These are phyloP conservation scores for Nettapus auritus DNA, from an alignment of 2,113 vertebrate species.

Conservation along the genomic window DNA sequence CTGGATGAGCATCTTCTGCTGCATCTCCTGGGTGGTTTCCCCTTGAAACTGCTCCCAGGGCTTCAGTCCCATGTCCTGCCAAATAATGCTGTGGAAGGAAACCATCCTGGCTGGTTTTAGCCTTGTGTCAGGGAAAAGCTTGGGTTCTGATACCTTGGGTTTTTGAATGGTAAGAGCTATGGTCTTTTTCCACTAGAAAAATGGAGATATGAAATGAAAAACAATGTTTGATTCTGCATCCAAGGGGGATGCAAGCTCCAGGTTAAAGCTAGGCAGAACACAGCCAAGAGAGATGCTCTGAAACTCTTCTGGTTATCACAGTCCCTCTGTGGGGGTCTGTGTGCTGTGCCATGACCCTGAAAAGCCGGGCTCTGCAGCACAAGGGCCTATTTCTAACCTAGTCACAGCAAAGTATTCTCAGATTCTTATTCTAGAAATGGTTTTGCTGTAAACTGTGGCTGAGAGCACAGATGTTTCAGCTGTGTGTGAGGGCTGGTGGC, in stretches of 20 bases:
- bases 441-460: neutral
- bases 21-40: neutral
- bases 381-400: neutral
- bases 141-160: rapidly evolving
- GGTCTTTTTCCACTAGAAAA: neutral
- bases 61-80: neutral
- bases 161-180: neutral
- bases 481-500: rapidly evolving
- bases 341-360: rapidly evolving
- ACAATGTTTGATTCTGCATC: neutral
- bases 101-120: neutral
- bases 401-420: neutral
- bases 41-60: neutral
- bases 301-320: neutral
- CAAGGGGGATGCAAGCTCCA: neutral
- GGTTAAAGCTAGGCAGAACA: neutral
- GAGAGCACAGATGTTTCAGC: neutral
- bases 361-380: neutral
- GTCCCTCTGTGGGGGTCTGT: rapidly evolving
- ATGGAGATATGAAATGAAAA: rapidly evolving
- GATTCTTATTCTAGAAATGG: neutral
- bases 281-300: neutral
- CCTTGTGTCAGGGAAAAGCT: neutral
- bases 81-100: neutral
- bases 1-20: rapidly evolving